Evolutionary conservation across 2,888 invertebrate species (phyloP), one percentile per base, ranked within the genome.

Genomic region (Chrysopilus asiliformis): DNA sequence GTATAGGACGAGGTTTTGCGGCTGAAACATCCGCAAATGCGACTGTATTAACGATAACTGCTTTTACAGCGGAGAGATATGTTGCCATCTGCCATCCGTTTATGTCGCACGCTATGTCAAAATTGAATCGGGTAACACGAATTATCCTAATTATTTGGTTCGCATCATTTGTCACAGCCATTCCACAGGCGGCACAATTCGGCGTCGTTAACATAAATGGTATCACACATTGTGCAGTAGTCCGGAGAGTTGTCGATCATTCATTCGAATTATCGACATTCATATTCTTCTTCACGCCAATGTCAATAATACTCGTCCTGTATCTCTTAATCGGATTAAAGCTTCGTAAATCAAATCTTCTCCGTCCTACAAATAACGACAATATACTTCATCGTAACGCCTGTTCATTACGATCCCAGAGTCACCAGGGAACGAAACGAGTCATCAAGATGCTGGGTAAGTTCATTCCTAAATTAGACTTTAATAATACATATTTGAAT

Each of bases 221-320:
- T 3, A 43, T 59, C 3, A 55, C 56, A 29, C 54, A 51, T 32
- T 63, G 63, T 39, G 47, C 46, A 2, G 56, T 60, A 9, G 56
- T 60, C 9, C 52, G 58, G 4, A 55, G 60, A 6, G 58, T 68
- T 3, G 49, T 70, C 2, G 44, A 60, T 16, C 68, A 72, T 47
- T 68, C 71, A 1, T 73, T 73, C 49, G 68, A 70, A 43, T 47
- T 71, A n/a, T 71, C 72, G 13, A 75, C 78, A 0, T 73, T 79
- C 51, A 64, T 87, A 47, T 85, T 89, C 60, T 90, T 90, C 58
- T 74, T 85, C 34, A 73, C 78, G n/a, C 89, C 89, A 4, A 86
- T 90, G 85, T 79, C 80, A 25, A 67, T 87, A 43, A 86, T 89
- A 51, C 73, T 79, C n/a, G 79, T 85, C 42, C 62, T 90, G 42